Evolutionary conservation across 2,113 vertebrate species (phyloP).

Genomic region (Dromiciops gliroides): DNA sequence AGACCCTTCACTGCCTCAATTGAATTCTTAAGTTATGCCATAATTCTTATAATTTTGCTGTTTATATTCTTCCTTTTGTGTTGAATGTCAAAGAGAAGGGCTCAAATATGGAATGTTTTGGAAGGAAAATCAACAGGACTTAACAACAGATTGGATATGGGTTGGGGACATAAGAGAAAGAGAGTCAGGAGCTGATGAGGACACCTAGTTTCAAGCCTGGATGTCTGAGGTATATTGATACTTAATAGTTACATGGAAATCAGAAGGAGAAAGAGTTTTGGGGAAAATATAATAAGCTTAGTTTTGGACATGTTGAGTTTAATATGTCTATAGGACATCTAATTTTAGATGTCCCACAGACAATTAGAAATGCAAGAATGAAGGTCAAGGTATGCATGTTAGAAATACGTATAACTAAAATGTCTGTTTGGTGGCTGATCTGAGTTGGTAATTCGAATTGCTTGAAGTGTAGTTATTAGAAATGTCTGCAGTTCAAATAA

Average conservation of each 20-base stretch:
- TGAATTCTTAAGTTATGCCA: not conserved
- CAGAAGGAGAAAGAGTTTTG: not conserved
- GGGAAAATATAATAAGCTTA: not conserved
- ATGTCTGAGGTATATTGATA: not conserved
- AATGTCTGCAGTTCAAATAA: not conserved
- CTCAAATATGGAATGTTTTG: not conserved
- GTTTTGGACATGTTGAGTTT: not conserved
- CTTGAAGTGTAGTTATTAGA: not conserved
- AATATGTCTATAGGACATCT: not conserved
- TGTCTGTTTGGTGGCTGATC: not conserved
- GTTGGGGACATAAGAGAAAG: not conserved
- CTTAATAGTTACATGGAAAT: not conserved
- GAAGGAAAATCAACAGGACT: not conserved
- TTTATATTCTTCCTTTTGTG: not conserved
- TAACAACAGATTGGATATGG: conserved; percentile 8
- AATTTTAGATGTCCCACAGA: not conserved
- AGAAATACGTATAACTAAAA: not conserved
- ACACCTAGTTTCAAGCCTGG: not conserved
- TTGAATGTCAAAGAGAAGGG: not conserved
- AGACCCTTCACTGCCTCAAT: not conserved
- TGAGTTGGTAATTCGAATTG: not conserved
- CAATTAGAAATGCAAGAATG: not conserved
- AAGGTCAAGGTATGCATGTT: not conserved
- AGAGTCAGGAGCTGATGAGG: not conserved
- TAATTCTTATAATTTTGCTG: not conserved